These are phyloP conservation scores for Premnoplex brunnescens DNA, from an alignment of 2,797 vertebrate genomes.

Conservation along the genomic window DNA sequence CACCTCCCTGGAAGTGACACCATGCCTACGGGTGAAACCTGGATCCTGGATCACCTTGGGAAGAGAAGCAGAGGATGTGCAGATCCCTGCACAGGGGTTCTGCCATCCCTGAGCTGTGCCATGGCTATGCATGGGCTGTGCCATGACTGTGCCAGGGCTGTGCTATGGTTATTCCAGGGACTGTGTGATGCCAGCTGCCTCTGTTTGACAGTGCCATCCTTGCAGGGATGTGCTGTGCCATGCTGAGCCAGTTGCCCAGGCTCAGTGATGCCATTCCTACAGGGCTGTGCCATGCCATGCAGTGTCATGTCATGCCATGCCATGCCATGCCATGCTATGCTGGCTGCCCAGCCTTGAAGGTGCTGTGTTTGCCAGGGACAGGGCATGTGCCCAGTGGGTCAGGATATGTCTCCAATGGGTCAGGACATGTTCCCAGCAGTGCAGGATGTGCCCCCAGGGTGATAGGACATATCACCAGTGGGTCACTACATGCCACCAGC, in stretches of 20 bases:
- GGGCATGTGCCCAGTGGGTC: not conserved
- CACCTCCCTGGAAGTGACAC: not conserved
- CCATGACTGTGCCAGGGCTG: not conserved
- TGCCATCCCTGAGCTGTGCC: not conserved
- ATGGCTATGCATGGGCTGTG: fast-evolving
- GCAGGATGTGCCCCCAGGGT: not conserved
- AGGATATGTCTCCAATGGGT: not conserved
- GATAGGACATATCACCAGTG: not conserved
- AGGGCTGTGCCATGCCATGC: not conserved
- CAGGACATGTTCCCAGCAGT: not conserved
- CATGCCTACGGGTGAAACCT: fast-evolving
- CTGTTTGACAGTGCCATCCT: not conserved
- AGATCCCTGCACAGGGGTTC: not conserved
- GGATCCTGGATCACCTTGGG: not conserved
- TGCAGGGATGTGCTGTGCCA: not conserved
- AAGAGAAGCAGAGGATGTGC: not conserved
- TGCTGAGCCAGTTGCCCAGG: not conserved
- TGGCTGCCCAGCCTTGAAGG: fast-evolving
- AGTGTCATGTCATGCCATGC: no score
- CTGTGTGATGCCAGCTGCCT: no score
- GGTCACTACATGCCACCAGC: not conserved
- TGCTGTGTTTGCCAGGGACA: not conserved
- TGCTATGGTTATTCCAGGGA: not conserved
- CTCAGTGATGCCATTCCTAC: not conserved
- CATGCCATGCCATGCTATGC: no score